Conservation (phyloP, 1,140 invertebrate genomes). For the Maniola jurtina region DNA sequence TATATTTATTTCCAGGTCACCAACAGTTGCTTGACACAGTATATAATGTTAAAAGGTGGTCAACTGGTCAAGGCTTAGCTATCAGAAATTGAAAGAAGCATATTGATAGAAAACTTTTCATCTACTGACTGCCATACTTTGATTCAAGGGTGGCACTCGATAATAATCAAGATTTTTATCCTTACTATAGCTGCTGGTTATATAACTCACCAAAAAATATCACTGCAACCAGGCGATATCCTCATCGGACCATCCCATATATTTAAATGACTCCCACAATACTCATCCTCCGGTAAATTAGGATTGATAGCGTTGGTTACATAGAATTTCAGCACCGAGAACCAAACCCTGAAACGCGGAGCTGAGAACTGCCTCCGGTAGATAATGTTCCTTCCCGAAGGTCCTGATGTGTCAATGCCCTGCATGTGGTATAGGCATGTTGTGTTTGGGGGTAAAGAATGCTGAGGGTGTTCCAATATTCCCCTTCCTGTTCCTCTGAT, state of each 20-base stretch:
- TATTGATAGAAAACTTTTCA: too few species aligned
- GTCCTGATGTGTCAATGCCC: constrained; percentile 79
- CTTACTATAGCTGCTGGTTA: too few species aligned
- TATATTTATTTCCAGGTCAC: too few species aligned
- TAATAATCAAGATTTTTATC: too few species aligned
- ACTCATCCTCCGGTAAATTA: constrained; percentile 82
- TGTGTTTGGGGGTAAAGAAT: constrained; percentile 90
- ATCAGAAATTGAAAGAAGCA: too few species aligned
- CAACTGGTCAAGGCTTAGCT: too few species aligned
- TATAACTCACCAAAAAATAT: constrained; percentile 85
- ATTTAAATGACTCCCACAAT: constrained; percentile 88
- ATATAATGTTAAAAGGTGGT: too few species aligned
- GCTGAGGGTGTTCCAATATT: constrained; percentile 87
- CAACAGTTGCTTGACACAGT: too few species aligned
- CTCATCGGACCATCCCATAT: constrained; percentile 91
- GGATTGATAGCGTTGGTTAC: constrained; percentile 81
- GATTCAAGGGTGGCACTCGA: too few species aligned
- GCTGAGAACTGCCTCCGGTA: constrained; percentile 82
- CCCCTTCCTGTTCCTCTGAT: constrained; percentile 88
- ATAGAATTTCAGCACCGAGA: constrained; percentile 93
- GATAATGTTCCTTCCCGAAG: constrained; percentile 81
- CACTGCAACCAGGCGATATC: constrained; percentile 87
- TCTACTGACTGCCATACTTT: too few species aligned
- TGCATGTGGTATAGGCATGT: constrained; percentile 92
- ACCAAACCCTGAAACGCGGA: constrained; percentile 89